Evolutionary conservation across 2,797 vertebrate genomes (phyloP).

Genomic region (Loriculus beryllinus): DNA sequence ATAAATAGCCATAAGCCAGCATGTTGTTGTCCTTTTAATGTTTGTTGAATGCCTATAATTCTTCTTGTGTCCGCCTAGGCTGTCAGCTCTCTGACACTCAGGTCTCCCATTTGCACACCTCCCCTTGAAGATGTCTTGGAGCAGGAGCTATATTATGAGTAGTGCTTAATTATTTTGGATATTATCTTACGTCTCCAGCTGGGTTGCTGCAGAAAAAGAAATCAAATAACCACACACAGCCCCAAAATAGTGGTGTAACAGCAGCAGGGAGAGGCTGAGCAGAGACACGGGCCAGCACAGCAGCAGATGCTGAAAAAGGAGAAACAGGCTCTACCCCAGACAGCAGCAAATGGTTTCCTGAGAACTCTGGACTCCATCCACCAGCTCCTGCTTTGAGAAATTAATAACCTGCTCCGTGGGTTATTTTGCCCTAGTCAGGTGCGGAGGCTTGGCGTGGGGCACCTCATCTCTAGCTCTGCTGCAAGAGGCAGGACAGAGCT

Average conservation of each 20-base stretch:
- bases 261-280: not conserved
- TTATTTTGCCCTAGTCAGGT: not conserved
- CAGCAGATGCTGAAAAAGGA: not conserved
- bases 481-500: not conserved
- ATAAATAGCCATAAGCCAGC: constrained; percentile 66
- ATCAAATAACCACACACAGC: not conserved
- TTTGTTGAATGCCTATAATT: constrained; percentile 52
- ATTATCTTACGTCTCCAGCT: constrained; percentile 23
- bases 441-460: fast-evolving
- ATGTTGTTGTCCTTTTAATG: constrained; percentile 70
- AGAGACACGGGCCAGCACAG: fast-evolving
- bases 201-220: not conserved
- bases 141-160: not conserved
- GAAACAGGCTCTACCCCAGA: not conserved
- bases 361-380: not conserved
- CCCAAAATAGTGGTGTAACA: fast-evolving
- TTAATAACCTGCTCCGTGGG: fast-evolving
- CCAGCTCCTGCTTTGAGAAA: not conserved
- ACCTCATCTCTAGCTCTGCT: not conserved
- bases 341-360: not conserved
- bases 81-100: constrained; percentile 33
- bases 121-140: not conserved
- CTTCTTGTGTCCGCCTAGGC: not conserved
- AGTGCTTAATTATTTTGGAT: not conserved
- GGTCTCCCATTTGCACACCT: not conserved